Conservation (phyloP, 2,113 vertebrate genomes). For the Melanocharis versteri region DNA sequence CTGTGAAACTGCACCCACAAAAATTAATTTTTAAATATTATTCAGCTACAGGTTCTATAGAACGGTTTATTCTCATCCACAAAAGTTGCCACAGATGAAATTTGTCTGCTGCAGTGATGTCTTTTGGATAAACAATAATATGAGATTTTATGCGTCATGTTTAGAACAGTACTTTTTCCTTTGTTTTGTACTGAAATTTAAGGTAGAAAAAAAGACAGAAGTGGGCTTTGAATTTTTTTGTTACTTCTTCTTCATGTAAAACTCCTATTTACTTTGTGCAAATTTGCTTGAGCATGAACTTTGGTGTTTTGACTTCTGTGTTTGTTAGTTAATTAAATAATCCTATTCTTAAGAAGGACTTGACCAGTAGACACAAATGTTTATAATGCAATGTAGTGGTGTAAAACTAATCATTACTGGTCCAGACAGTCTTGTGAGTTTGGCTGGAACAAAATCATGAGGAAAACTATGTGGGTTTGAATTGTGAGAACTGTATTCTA, state of each 20-base stretch:
- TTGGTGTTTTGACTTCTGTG: not conserved
- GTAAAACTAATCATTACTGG: not conserved
- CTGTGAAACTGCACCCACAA: not conserved
- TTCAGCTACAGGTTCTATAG: not conserved
- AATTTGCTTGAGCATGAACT: not conserved
- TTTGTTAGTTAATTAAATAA: not conserved
- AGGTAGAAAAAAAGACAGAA: not conserved
- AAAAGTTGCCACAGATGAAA: not conserved
- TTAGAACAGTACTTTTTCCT: not conserved
- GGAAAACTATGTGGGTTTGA: not conserved
- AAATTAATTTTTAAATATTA: not conserved
- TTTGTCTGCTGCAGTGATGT: not conserved
- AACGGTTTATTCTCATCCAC: not conserved
- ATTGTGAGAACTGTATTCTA: not conserved
- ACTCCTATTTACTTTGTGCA: not conserved
- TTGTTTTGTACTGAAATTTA: not conserved
- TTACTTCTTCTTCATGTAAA: not conserved
- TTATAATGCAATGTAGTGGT: not conserved
- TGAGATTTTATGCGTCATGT: not conserved
- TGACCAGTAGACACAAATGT: not conserved
- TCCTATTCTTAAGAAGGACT: not conserved
- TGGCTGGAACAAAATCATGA: not conserved
- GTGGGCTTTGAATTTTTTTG: not conserved
- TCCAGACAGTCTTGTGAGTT: not conserved
- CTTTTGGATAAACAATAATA: not conserved